These are phyloP conservation scores for Euura lappo DNA, from an alignment of 1,140 invertebrate species.

Conservation along the genomic window DNA sequence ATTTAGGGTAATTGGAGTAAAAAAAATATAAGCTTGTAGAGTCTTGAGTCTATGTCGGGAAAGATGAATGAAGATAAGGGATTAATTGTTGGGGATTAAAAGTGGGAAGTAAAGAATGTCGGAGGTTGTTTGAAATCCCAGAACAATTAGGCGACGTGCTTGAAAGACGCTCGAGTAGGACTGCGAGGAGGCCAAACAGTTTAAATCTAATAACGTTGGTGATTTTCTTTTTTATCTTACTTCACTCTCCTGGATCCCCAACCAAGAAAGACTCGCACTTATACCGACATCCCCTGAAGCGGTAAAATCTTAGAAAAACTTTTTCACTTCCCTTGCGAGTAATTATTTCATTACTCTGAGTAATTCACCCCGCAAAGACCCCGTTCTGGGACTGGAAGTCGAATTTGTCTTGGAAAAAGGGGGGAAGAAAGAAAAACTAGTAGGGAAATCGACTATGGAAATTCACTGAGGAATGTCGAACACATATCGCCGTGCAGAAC, in stretches of 20 bases:
- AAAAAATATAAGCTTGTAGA: neutral
- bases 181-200: neutral
- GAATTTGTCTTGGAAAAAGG: too few relatives aligned
- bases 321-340: neutral
- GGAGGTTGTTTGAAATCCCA: neutral
- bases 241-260: neutral
- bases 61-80: constrained; percentile 5
- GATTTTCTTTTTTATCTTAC: neutral
- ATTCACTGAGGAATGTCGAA: too few relatives aligned
- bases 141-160: constrained; percentile 4
- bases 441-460: too few relatives aligned
- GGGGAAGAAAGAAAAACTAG: too few relatives aligned
- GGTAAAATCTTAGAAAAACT: neutral
- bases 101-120: neutral
- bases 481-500: too few relatives aligned
- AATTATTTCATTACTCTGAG: constrained; percentile 4
- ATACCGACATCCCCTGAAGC: neutral
- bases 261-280: neutral
- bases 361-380: neutral
- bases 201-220: constrained; percentile 7
- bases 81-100: neutral
- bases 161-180: neutral
- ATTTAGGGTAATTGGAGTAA: neutral
- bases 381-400: neutral
- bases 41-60: neutral